Evolutionary conservation across 2,888 invertebrate species (phyloP), one percentile per base, ranked within the genome.

Genomic region (Agrotis exclamationis): DNA sequence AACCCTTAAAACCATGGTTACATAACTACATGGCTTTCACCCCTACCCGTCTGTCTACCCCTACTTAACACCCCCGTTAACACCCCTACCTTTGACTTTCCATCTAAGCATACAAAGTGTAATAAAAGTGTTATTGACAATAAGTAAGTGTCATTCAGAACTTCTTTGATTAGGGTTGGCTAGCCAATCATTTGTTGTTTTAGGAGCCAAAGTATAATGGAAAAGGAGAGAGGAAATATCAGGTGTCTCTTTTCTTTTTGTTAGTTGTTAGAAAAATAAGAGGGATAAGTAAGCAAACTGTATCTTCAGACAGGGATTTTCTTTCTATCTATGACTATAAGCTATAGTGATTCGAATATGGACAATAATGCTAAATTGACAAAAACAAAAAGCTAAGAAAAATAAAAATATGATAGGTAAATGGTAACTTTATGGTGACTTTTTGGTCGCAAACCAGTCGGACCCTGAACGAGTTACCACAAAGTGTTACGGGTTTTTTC

Each of bases 91-190:
- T 80, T 63, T 65, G 63, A 63, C 76, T 80, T 75, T n/a, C 69
- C 59, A 16, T 48, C 28, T 63, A 70, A 70, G 54, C 70, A 80
- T 51, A 80, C 82, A 78, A 74, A 63, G 68, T 54, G 44, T 74
- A 74, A 67, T 78, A 78, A 78, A 82, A 82, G 82, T 66, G 74
- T 58, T 77, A 82, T 78, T 78, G 71, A 76, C 70, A 62, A 54
- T 65, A 70, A 69, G 58, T 76, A 68, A 76, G 79, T 74, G 74
- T 74, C 74, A 74, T 74, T 76, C 70, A 74, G 16, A 75, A n/a
- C n/a, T 45, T 47, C 74, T 60, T 72, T 76, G 75, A 64, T 74
- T 68, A 83, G 76, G 80, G 80, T 20, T 82, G 73, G 11, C 70
- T 20, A 54, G 16, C 9, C 22, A 22, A 24, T 57, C 24, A 70